These are phyloP conservation scores for Alethe castanea DNA, from an alignment of 2,113 vertebrate species.

Conservation along the genomic window DNA sequence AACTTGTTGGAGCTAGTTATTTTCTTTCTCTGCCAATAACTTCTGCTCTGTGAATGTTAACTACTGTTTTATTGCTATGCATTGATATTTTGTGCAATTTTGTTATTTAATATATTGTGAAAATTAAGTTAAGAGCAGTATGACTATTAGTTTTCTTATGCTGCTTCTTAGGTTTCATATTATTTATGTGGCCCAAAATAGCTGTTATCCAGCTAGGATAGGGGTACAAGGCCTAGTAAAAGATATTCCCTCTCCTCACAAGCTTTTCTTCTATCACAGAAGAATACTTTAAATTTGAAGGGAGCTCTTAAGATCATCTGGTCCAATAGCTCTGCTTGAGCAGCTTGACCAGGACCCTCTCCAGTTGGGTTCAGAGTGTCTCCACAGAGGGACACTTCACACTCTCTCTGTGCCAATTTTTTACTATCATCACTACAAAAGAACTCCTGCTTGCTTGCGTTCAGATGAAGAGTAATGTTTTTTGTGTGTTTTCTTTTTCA, in stretches of 20 bases:
- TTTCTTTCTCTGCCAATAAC: not conserved
- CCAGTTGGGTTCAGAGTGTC: not conserved
- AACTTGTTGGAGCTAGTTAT: not conserved
- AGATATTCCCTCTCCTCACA: not conserved
- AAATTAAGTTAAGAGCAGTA: not conserved
- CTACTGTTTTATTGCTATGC: not conserved
- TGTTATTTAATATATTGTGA: not conserved
- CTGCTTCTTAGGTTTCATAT: not conserved
- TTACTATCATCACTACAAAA: not conserved
- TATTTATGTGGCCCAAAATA: not conserved
- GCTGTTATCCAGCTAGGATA: not conserved
- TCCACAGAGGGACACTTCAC: not conserved
- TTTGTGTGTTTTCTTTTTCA: not conserved
- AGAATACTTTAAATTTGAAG: not conserved
- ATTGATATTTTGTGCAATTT: not conserved
- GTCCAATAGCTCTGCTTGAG: not conserved
- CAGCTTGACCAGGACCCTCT: not conserved
- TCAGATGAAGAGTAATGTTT: not conserved
- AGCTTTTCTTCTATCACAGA: not conserved
- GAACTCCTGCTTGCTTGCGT: not conserved
- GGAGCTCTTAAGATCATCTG: not conserved
- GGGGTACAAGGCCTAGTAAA: not conserved
- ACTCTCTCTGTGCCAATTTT: not conserved
- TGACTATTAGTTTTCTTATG: not conserved
- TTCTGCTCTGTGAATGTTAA: not conserved